Evolutionary conservation across 2,113 vertebrate genomes (phyloP).

Genomic region (Petrocephalus microphthalmus): DNA sequence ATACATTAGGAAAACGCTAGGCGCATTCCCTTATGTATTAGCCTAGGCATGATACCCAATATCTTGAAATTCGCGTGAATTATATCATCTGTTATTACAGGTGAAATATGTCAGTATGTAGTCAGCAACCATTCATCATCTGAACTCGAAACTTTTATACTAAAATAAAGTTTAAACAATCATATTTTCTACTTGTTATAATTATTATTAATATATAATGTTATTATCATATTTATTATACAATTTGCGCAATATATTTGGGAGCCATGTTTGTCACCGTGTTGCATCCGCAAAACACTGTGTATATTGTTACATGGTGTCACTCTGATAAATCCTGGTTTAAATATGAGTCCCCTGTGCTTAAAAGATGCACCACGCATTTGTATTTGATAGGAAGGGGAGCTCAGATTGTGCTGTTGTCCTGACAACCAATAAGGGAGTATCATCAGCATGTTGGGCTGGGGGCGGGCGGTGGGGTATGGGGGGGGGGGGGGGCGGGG

Average conservation of each 20-base stretch:
- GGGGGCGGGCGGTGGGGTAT: conserved; percentile 51
- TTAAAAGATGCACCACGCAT: conserved; percentile 15
- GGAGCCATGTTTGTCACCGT: neutral
- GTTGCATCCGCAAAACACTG: neutral
- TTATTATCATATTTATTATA: neutral
- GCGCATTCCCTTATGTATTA: neutral
- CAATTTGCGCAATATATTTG: neutral
- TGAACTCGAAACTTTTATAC: neutral
- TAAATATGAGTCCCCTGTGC: conserved; percentile 12
- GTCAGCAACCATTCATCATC: neutral
- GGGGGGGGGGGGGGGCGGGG: conserved; percentile 34
- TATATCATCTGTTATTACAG: neutral
- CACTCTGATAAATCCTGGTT: neutral
- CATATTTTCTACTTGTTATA: neutral
- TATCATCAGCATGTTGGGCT: conserved; percentile 48
- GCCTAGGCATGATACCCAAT: neutral
- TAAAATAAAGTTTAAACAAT: neutral
- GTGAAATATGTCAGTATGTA: neutral
- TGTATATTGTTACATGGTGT: neutral
- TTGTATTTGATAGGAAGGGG: conserved; percentile 53
- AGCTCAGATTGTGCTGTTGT: conserved; percentile 74
- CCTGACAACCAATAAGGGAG: conserved; percentile 69
- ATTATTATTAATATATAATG: neutral
- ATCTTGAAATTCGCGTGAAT: neutral
- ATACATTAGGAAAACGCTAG: neutral